Evolutionary conservation across 2,113 vertebrate genomes (phyloP).

Genomic region (Formicarius rufipectus): DNA sequence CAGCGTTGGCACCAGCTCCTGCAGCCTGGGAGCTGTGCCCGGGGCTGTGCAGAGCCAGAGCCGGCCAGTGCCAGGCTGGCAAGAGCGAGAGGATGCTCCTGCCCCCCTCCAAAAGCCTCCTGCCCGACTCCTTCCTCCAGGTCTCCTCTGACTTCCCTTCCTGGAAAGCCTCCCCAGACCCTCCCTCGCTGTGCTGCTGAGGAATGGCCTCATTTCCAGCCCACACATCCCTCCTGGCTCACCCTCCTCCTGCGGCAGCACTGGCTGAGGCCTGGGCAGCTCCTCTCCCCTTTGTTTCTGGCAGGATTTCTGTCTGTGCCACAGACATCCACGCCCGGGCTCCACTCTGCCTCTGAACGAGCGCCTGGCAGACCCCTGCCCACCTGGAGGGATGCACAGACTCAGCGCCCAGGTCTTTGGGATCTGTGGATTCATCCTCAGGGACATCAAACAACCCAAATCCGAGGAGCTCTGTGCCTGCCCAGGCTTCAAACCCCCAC

Average conservation of each 20-base stretch:
- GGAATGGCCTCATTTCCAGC: constrained; percentile 3
- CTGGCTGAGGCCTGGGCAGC: background rate
- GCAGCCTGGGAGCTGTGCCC: background rate
- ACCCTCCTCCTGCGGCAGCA: background rate
- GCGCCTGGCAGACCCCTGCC: background rate
- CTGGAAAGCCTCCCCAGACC: background rate
- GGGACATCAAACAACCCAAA: background rate
- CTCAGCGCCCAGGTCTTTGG: background rate
- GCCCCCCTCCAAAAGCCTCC: background rate
- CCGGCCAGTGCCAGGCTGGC: background rate
- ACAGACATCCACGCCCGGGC: background rate
- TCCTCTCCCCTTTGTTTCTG: background rate
- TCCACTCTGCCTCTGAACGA: background rate
- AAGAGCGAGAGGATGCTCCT: background rate
- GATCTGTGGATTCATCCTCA: background rate
- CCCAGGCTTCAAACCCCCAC: background rate
- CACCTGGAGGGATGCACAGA: background rate
- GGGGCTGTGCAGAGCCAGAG: background rate
- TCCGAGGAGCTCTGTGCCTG: background rate
- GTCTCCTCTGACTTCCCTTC: background rate
- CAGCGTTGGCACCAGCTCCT: background rate
- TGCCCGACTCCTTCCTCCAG: background rate
- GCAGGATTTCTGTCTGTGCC: background rate
- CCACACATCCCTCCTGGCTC: background rate
- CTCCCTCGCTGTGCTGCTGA: background rate